These are phyloP conservation scores for Pseudotriccus pelzelni DNA, from an alignment of 2,797 vertebrate genomes.

Conservation along the genomic window DNA sequence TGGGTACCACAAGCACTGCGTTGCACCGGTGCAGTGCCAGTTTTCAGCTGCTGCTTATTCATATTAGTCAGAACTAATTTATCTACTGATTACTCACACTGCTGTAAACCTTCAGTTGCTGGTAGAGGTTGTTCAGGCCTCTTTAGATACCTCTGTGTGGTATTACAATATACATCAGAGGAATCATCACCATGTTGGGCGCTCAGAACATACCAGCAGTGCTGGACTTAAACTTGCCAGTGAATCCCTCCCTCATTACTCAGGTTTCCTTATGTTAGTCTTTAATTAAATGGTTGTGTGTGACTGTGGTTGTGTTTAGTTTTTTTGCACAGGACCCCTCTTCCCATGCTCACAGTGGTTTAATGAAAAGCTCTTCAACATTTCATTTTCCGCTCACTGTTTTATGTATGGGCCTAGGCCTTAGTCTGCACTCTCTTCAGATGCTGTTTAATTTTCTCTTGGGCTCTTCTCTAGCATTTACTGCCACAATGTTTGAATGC, in stretches of 20 bases:
- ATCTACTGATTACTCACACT: background rate
- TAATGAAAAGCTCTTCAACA: background rate
- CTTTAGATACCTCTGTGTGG: background rate
- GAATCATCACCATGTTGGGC: background rate
- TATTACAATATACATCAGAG: background rate
- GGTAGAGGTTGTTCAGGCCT: background rate
- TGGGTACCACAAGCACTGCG: background rate
- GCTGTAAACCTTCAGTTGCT: background rate
- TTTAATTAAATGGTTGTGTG: background rate
- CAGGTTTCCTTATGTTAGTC: background rate
- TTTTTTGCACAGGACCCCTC: background rate
- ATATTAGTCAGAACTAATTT: slow-evolving; percentile 12
- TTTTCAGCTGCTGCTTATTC: slow-evolving; percentile 13
- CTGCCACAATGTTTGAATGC: background rate
- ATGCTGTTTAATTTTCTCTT: background rate
- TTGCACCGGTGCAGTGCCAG: background rate
- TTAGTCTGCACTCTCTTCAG: background rate
- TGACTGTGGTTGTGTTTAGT: background rate
- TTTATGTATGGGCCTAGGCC: background rate
- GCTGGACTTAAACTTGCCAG: background rate
- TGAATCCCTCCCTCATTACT: background rate
- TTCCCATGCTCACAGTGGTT: background rate
- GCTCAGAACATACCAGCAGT: background rate
- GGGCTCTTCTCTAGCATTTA: background rate
- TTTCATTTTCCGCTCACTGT: background rate